Evolutionary conservation across 2,113 vertebrate genomes (phyloP).

Genomic region (Osmerus eperlanus): DNA sequence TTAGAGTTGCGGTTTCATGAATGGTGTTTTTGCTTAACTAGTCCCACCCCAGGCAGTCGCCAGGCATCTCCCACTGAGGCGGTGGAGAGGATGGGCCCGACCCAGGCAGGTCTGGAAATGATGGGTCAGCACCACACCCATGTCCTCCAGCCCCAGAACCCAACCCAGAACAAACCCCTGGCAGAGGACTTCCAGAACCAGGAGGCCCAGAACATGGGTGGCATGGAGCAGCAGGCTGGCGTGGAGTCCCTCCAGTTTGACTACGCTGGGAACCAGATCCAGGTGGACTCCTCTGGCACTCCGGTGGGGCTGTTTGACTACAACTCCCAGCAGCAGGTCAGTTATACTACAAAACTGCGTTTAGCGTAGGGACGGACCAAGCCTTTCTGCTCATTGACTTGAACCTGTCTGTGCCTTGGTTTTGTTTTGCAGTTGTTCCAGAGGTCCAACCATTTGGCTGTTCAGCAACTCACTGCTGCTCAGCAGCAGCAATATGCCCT

Average conservation of each 20-base stretch:
- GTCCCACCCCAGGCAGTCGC: constrained; percentile 92
- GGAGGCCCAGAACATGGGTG: constrained; percentile 90
- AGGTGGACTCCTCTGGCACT: constrained; percentile 93
- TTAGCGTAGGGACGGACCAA: no score
- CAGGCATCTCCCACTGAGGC: constrained; percentile 96
- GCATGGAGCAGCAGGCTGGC: constrained; percentile 93
- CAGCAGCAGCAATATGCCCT: constrained; percentile 95
- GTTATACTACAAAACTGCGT: constrained; percentile 30
- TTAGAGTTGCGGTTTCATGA: not conserved
- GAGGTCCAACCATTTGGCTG: constrained; percentile 86
- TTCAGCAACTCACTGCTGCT: constrained; percentile 93
- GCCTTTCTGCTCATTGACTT: no score
- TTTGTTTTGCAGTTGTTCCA: constrained; percentile 84
- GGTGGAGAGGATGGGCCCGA: constrained; percentile 88
- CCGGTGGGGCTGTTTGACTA: constrained; percentile 96
- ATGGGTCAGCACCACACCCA: constrained; percentile 74
- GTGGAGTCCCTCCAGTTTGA: constrained; percentile 96
- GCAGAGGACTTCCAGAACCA: constrained; percentile 91
- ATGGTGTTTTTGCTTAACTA: constrained; percentile 36
- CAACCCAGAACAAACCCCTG: constrained; percentile 79
- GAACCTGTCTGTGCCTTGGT: not conserved
- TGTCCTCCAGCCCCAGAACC: constrained; percentile 74
- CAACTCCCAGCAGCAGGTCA: constrained; percentile 95
- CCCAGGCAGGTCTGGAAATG: constrained; percentile 82
- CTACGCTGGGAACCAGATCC: constrained; percentile 94